A percentile compares a stretch with the other conserved stretches of the same genome.
Evolutionary conservation across 2,113 vertebrate genomes (phyloP).

Genomic region (Thunnus thynnus): DNA sequence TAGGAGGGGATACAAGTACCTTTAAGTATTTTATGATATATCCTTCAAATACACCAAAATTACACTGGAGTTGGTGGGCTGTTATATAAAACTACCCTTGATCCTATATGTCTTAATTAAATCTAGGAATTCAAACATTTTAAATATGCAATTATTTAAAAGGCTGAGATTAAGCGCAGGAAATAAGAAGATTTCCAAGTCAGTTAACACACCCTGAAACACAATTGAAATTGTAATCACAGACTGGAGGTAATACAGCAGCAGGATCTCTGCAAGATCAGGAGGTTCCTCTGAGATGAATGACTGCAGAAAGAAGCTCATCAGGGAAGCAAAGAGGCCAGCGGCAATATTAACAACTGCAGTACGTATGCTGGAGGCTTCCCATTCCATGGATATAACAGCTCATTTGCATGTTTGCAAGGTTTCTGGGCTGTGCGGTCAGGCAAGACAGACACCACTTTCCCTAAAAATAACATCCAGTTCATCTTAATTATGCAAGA

Average conservation of each 20-base stretch:
- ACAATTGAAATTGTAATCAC: slow-evolving; percentile 28
- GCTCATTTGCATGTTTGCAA: slow-evolving; percentile 66
- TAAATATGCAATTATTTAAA: slow-evolving; percentile 13
- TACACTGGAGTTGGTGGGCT: not conserved
- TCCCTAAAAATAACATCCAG: slow-evolving; percentile 57
- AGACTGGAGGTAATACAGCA: slow-evolving; percentile 21
- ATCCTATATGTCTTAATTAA: not conserved
- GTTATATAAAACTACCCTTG: not conserved
- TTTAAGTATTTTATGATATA: no score
- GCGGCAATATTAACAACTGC: slow-evolving; percentile 33
- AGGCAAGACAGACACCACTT: slow-evolving; percentile 45
- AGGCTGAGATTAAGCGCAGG: not conserved
- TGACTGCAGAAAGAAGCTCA: slow-evolving; percentile 36
- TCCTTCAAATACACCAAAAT: not conserved
- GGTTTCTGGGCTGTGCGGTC: slow-evolving; percentile 54
- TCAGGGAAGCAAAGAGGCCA: slow-evolving; percentile 31
- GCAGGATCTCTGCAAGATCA: slow-evolving; percentile 27
- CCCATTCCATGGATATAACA: not conserved
- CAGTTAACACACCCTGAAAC: not conserved
- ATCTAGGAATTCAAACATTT: not conserved
- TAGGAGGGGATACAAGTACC: no score
- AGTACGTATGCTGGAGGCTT: not conserved
- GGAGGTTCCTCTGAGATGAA: slow-evolving; percentile 51
- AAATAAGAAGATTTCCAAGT: not conserved
- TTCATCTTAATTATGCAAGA: slow-evolving; percentile 67